A percentile compares a stretch with the other conserved stretches of the same genome.
phyloP scores from a whole-genome alignment of 2,113 vertebrate species.

The Poecile atricapillus region DNA sequence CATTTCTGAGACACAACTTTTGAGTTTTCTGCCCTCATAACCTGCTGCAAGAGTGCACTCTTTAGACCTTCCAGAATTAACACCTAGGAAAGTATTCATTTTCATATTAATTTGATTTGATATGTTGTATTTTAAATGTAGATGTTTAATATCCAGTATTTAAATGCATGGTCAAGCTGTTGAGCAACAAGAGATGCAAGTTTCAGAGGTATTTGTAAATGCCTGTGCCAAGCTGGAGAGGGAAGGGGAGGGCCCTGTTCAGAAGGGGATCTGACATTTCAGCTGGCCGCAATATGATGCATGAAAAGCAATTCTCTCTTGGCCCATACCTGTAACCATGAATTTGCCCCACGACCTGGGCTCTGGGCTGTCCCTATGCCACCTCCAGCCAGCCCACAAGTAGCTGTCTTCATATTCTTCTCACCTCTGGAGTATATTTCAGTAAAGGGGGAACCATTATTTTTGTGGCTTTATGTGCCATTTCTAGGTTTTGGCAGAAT shows the following conservation, averaged over 20 bases:
- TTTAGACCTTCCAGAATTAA: not conserved
- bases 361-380: not conserved
- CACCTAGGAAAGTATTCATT: not conserved
- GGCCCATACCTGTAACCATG: accelerated
- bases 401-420: not conserved
- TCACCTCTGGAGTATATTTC: not conserved
- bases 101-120: not conserved
- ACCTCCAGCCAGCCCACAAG: not conserved
- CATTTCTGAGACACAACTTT: not conserved
- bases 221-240: not conserved
- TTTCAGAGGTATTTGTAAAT: not conserved
- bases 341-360: not conserved
- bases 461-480: not conserved
- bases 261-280: not conserved
- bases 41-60: not conserved
- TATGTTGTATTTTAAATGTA: not conserved
- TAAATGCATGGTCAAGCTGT: not conserved
- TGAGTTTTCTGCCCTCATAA: not conserved
- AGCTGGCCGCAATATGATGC: not conserved
- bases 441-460: not conserved
- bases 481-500: not conserved
- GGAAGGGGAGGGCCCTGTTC: not conserved
- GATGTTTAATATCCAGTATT: not conserved
- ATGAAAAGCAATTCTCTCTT: not conserved
- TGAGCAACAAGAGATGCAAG: not conserved